These are phyloP conservation scores for Rachycentron canadum DNA, from an alignment of 2,797 vertebrate genomes.

Conservation along the genomic window DNA sequence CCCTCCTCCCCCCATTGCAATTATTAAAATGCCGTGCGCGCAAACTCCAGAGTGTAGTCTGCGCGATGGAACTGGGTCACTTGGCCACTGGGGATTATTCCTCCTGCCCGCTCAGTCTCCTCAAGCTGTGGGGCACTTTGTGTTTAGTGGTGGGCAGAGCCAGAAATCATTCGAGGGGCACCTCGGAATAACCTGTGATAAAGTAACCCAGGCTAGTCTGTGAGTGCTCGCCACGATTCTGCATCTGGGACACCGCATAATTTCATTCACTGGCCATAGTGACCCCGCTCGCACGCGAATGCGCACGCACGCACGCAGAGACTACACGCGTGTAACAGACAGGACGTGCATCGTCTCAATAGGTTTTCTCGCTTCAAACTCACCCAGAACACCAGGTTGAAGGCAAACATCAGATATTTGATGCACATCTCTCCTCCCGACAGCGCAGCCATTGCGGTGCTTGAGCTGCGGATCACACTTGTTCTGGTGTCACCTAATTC, in stretches of 20 bases:
- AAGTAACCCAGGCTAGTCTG: neutral
- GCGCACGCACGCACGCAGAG: conserved; percentile 12
- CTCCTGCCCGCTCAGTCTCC: conserved; percentile 41
- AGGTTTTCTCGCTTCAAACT: conserved; percentile 73
- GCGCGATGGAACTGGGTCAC: conserved; percentile 79
- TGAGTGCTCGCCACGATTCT: conserved; percentile 16
- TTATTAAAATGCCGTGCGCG: conserved; percentile 68
- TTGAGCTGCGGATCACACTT: conserved; percentile 30
- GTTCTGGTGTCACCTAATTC: neutral
- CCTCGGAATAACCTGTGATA: conserved; percentile 4
- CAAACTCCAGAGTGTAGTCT: conserved; percentile 60
- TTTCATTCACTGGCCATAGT: conserved; percentile 43
- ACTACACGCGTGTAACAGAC: neutral
- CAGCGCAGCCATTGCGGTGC: conserved; percentile 85
- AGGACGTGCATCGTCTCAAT: neutral
- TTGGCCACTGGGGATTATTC: conserved; percentile 83
- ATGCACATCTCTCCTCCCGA: conserved; percentile 95
- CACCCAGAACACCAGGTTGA: conserved; percentile 98
- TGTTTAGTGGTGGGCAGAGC: conserved; percentile 31
- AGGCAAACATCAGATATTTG: conserved; percentile 96
- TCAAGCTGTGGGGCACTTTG: conserved; percentile 57
- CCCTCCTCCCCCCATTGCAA: neutral
- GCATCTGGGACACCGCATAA: conserved; percentile 44
- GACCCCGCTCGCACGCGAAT: conserved; percentile 28
- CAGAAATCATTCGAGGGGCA: conserved; percentile 22